Evolutionary conservation across 2,113 vertebrate genomes (phyloP), one percentile per base, ranked within the genome.

Genomic region (Plotosus lineatus): DNA sequence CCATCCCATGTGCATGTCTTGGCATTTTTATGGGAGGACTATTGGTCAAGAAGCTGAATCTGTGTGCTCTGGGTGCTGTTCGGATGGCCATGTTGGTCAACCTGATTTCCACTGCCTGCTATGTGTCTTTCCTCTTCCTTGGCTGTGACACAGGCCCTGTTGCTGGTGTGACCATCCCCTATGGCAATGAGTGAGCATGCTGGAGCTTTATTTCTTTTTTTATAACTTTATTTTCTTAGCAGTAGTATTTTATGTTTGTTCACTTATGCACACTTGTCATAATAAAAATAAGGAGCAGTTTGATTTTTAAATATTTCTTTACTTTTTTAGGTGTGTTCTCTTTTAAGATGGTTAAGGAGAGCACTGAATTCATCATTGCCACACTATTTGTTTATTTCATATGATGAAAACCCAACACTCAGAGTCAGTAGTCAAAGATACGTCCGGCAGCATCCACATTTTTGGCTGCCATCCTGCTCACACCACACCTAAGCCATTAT

Each of bases 61-160:
- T 99, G 80, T 96, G 96, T 0, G 96, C 97, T 0, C 92, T 99
- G 46, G 97, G 98, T 69, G 98, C 98, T 81, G 96, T 98, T 75
- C 94, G 95, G 58, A 98, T 99, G 97, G 96, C 97, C 87, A 98
- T 99, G 97, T 83, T 98, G 58, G 98, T 99, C 88, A 99, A 98
- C 92, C 90, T 99, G 87, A 94, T 99, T 77, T 99, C 97, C 91
- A 98, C 96, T 0, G 95, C 96, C 68, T 99, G 97, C 92, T 99
- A 98, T 2, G 91, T 98, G 79, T 98, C 97, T 61, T 97, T 99
- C 92, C 96, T 99, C 50, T 99, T 98, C 93, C 93, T 99, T 85
- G 98, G 98, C 74, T 99, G 98, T 0, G 95, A 98, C 90, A 99
- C 96, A 0, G 97, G 96, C 21, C 95, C 94, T 1, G 97, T 99